A percentile compares a stretch with the other conserved stretches of the same genome.
Conservation (phyloP, 2,113 vertebrate genomes). For the Theristicus caerulescens region DNA sequence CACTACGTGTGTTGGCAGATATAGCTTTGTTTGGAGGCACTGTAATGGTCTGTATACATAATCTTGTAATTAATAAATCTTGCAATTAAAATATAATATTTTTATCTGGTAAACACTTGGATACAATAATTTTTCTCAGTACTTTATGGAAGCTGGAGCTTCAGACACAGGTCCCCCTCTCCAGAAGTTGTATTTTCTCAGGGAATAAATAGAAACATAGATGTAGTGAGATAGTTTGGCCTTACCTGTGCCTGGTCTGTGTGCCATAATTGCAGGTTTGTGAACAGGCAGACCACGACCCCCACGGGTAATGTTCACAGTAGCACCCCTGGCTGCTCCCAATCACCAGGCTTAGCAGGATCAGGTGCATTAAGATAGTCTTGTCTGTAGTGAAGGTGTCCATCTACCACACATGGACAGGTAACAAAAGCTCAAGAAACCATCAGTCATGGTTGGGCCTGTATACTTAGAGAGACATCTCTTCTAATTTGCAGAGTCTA, state of each 20-base stretch:
- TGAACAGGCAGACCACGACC: conserved; percentile 83
- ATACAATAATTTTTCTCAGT: background rate
- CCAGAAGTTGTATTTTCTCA: background rate
- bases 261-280: conserved; percentile 84
- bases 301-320: conserved; percentile 88
- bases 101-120: background rate
- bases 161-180: fast-evolving
- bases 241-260: conserved; percentile 81
- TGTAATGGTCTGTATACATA: background rate
- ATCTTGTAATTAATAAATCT: background rate
- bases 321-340: conserved; percentile 75
- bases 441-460: background rate
- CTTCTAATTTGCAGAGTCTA: background rate
- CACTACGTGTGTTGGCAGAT: background rate
- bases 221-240: background rate
- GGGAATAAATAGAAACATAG: background rate
- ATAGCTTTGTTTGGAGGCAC: background rate
- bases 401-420: background rate
- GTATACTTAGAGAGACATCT: background rate
- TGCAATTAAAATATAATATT: background rate
- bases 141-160: background rate
- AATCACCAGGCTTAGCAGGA: conserved; percentile 62
- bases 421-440: background rate
- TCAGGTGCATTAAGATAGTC: background rate
- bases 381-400: background rate